A percentile compares a stretch with the other conserved stretches of the same genome.
Evolutionary conservation across 2,113 vertebrate genomes (phyloP).

Genomic region (Ammospiza nelsoni): DNA sequence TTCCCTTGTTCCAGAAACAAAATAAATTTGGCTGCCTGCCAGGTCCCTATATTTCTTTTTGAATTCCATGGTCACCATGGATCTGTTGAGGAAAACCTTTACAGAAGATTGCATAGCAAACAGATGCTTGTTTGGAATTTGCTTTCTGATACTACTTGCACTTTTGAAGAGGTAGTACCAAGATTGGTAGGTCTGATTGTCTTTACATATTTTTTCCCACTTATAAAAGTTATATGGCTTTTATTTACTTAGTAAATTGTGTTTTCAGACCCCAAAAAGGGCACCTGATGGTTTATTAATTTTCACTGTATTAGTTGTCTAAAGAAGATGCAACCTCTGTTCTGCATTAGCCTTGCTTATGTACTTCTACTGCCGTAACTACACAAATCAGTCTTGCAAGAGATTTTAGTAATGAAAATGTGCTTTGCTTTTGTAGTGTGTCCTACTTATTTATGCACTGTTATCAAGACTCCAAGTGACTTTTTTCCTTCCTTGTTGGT

Average conservation of each 20-base stretch:
- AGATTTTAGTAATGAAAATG: neutral
- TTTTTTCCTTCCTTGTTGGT: neutral
- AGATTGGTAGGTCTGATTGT: neutral
- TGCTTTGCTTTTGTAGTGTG: neutral
- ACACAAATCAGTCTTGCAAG: neutral
- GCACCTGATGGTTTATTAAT: neutral
- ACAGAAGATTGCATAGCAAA: neutral
- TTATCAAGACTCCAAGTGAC: neutral
- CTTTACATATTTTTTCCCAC: neutral
- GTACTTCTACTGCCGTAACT: neutral
- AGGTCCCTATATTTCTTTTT: neutral
- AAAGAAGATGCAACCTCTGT: neutral
- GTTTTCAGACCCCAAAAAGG: neutral
- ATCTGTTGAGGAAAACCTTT: neutral
- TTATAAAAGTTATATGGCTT: neutral
- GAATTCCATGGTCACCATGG: neutral
- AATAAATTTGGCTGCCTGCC: neutral
- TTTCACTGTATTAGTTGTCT: neutral
- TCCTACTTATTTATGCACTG: neutral
- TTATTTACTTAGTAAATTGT: neutral
- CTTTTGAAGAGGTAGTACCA: neutral
- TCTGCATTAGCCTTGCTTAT: neutral
- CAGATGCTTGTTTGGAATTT: neutral
- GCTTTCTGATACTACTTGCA: neutral
- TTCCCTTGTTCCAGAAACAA: neutral